Percentiles rank a stretch among this genome's conserved stretches.
phyloP scores from a whole-genome alignment of 2,797 vertebrate genomes.

The Heteromormyrus szaboi region DNA sequence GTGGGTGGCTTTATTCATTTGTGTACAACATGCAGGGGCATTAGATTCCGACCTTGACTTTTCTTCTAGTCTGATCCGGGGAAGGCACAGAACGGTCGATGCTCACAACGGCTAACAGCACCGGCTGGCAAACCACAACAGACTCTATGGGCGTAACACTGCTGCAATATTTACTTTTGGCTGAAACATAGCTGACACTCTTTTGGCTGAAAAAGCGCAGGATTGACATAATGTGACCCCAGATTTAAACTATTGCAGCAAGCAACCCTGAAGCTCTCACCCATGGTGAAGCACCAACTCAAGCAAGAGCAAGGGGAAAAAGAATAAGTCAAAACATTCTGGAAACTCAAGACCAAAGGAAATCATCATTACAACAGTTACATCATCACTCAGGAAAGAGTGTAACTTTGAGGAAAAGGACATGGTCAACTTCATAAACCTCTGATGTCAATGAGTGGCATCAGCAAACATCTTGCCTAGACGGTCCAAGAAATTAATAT shows the following conservation, averaged over 20 bases:
- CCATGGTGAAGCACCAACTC: background rate
- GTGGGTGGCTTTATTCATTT: background rate
- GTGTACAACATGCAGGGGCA: background rate
- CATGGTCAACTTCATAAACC: background rate
- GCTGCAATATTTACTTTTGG: background rate
- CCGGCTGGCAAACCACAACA: background rate
- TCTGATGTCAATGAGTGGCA: background rate
- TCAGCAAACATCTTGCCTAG: background rate
- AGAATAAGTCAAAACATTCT: background rate
- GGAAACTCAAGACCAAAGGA: background rate
- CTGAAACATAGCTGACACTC: slow-evolving; percentile 3
- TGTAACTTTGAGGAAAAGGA: background rate
- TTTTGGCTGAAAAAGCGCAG: background rate
- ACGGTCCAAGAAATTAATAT: background rate
- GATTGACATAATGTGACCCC: background rate
- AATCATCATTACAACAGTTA: background rate
- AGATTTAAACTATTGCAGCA: background rate
- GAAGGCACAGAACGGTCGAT: background rate
- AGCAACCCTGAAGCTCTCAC: background rate
- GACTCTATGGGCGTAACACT: background rate
- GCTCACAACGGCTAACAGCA: background rate
- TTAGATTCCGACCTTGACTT: background rate
- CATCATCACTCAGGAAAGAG: background rate
- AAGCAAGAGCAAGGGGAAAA: background rate
- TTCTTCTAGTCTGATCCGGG: background rate